Evolutionary conservation across 2,113 vertebrate genomes (phyloP).

Genomic region (Plecotus auritus): DNA sequence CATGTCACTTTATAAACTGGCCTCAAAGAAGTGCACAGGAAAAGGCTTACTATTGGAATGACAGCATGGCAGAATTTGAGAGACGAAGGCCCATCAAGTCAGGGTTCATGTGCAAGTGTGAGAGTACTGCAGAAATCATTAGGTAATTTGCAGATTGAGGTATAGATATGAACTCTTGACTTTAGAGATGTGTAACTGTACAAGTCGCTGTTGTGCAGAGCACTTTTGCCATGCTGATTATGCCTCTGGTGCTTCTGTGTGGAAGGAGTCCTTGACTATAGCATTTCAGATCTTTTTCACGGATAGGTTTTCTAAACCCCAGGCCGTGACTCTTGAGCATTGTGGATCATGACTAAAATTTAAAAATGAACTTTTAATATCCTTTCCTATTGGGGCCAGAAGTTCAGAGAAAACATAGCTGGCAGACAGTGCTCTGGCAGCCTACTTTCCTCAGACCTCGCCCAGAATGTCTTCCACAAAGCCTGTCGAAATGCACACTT

Average conservation of each 20-base stretch:
- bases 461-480: neutral
- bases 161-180: rapidly evolving
- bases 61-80: neutral
- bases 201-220: rapidly evolving
- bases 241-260: neutral
- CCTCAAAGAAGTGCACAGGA: neutral
- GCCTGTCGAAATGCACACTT: neutral
- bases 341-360: slow-evolving; percentile 64
- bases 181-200: rapidly evolving
- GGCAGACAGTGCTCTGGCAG: neutral
- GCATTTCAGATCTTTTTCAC: neutral
- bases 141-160: neutral
- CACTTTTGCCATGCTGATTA: neutral
- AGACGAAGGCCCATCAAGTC: neutral
- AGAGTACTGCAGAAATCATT: neutral
- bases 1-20: neutral
- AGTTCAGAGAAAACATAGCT: slow-evolving; percentile 36
- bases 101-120: too few relatives aligned
- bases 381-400: slow-evolving; percentile 56
- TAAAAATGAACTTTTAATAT: slow-evolving; percentile 64
- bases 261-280: neutral
- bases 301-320: slow-evolving; percentile 48
- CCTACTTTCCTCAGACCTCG: neutral
- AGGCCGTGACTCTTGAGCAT: slow-evolving; percentile 44
- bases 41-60: neutral